Percentiles rank a stretch among this genome's conserved stretches.
phyloP scores from a whole-genome alignment of 1,140 invertebrate genomes.

The Dendroctonus valens region DNA sequence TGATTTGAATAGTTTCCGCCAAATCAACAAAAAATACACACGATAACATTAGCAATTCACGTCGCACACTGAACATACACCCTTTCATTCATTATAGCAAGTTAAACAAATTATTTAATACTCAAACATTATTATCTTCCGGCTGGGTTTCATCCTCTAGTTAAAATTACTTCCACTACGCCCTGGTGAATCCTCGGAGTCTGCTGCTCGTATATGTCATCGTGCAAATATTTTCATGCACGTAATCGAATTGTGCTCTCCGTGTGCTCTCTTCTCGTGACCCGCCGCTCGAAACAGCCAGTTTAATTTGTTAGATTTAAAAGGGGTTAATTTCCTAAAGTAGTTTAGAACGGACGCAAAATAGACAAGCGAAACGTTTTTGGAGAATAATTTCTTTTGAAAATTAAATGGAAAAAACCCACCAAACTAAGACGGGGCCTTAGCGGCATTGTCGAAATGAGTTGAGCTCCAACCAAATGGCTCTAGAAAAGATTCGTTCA shows the following conservation, averaged over 20 bases:
- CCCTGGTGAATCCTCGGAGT: constrained; percentile 13
- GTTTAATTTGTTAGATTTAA: constrained; percentile 13
- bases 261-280: constrained; percentile 2
- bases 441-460: no score
- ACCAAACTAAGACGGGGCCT: no score
- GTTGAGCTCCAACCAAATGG: no score
- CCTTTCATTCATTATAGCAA: background rate
- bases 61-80: no score
- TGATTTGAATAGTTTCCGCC: no score
- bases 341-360: background rate
- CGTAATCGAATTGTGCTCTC: constrained; percentile 19
- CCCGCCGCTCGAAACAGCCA: constrained; percentile 4
- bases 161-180: constrained; percentile 17
- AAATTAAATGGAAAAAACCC: background rate
- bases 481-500: background rate
- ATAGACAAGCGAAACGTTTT: background rate
- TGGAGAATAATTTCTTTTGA: background rate
- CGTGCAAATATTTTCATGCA: constrained; percentile 21
- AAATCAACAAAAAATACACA: no score
- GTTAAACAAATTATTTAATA: constrained; percentile 25
- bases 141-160: constrained; percentile 2
- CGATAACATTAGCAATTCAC: no score
- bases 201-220: constrained; percentile 18
- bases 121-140: constrained; percentile 23
- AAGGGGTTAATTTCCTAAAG: constrained; percentile 4